phyloP scores from a whole-genome alignment of 2,797 vertebrate species.

The Phaenicophaeus curvirostris region DNA sequence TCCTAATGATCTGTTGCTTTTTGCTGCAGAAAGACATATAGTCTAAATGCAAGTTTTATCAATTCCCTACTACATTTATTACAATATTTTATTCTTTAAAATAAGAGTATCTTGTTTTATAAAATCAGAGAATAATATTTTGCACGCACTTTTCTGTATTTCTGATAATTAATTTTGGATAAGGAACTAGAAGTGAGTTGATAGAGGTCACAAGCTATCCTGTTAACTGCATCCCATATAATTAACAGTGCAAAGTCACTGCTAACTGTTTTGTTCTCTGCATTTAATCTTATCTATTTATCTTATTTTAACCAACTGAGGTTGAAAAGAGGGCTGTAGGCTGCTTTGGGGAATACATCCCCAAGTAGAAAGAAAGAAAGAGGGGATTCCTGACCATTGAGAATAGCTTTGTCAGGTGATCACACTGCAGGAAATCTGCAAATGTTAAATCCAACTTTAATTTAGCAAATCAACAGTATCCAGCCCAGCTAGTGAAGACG shows the following conservation, averaged over 20 bases:
- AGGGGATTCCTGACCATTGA: background rate
- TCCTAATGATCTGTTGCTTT: background rate
- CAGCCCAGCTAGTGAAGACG: background rate
- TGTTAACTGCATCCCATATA: background rate
- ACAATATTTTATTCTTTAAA: background rate
- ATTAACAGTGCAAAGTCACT: background rate
- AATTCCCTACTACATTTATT: rapidly evolving
- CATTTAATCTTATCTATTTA: background rate
- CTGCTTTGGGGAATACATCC: background rate
- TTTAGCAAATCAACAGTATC: background rate
- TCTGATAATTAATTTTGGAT: background rate
- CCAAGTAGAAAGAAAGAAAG: background rate
- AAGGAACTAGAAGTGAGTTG: background rate
- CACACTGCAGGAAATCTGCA: background rate
- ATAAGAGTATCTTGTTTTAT: background rate
- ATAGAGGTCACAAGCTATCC: background rate
- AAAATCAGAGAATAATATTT: background rate
- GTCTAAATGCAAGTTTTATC: background rate
- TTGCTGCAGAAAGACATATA: background rate
- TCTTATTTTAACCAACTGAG: background rate
- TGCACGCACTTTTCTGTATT: background rate
- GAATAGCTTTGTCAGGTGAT: background rate
- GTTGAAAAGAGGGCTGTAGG: background rate
- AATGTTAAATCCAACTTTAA: background rate
- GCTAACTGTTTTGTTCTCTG: background rate